These are phyloP conservation scores for Furcula furcula DNA, from an alignment of 2,888 invertebrate species.

Conservation along the genomic window DNA sequence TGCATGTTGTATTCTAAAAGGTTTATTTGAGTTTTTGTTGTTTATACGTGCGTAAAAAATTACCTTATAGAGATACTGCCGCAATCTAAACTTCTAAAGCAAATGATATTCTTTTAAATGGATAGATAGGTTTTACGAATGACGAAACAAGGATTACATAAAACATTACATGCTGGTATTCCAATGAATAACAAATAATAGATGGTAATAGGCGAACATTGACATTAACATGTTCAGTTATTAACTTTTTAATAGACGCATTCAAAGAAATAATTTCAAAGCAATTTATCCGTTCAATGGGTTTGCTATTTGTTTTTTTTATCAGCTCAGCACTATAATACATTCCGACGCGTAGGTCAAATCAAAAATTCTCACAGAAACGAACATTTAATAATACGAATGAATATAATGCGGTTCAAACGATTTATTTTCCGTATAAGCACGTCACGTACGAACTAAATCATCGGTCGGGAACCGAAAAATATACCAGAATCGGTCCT, in stretches of 20 bases:
- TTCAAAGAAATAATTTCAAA: conserved; percentile 17
- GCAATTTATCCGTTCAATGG: conserved; percentile 29
- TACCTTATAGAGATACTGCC: background rate
- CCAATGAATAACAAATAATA: conserved; percentile 5
- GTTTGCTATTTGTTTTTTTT: conserved; percentile 32
- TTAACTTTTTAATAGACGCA: conserved; percentile 16
- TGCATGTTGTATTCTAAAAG: background rate
- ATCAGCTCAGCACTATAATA: conserved; percentile 22
- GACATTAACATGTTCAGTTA: conserved; percentile 13
- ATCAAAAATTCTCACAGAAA: conserved; percentile 76
- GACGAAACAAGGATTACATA: background rate
- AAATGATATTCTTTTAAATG: background rate
- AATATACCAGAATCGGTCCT: conserved; percentile 71
- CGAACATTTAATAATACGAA: conserved; percentile 76
- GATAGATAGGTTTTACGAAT: background rate
- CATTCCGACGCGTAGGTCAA: conserved; percentile 64
- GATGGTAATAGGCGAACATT: conserved; percentile 7
- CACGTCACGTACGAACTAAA: conserved; percentile 77
- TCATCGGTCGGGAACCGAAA: conserved; percentile 72
- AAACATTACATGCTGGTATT: background rate
- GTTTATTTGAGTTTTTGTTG: conserved; percentile 1
- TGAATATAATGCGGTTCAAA: conserved; percentile 72
- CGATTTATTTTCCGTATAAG: conserved; percentile 74
- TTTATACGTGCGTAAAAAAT: background rate
- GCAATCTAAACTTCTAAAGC: background rate